Conservation (phyloP, 2,888 invertebrate species). For the Octodonta nipae region DNA sequence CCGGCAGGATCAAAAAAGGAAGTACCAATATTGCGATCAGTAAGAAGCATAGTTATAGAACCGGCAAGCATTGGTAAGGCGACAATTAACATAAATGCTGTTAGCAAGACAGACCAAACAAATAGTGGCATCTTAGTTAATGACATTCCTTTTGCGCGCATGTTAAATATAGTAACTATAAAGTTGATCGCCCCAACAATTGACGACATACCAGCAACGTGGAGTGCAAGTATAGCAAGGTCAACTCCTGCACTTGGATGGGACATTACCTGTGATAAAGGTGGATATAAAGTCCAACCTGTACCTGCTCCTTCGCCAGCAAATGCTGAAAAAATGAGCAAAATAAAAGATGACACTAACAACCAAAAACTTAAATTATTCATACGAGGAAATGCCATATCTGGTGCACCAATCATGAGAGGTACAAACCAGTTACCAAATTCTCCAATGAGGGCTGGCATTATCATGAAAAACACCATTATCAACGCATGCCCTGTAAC, state of each 20-base stretch:
- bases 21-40: conserved; percentile 68
- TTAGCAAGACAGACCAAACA: conserved; percentile 54
- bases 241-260: conserved; percentile 38
- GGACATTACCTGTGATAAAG: conserved; percentile 6
- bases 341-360: conserved; percentile 52
- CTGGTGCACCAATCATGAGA: conserved; percentile 60
- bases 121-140: conserved; percentile 58
- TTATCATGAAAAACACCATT: conserved; percentile 58
- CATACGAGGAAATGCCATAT: conserved; percentile 72
- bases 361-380: conserved; percentile 78
- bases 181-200: conserved; percentile 69
- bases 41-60: conserved; percentile 66
- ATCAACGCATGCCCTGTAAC: conserved; percentile 69
- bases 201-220: conserved; percentile 58
- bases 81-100: conserved; percentile 49
- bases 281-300: conserved; percentile 48
- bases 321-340: conserved; percentile 43
- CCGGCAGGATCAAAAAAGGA: conserved; percentile 69
- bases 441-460: conserved; percentile 64
- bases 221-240: conserved; percentile 61
- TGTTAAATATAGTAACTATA: conserved; percentile 63
- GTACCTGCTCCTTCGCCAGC: conserved; percentile 61
- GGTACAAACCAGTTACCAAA: conserved; percentile 75
- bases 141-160: conserved; percentile 46
- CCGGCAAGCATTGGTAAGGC: conserved; percentile 66